These are phyloP conservation scores for Aplochiton taeniatus DNA, from an alignment of 2,797 vertebrate species.

Conservation along the genomic window DNA sequence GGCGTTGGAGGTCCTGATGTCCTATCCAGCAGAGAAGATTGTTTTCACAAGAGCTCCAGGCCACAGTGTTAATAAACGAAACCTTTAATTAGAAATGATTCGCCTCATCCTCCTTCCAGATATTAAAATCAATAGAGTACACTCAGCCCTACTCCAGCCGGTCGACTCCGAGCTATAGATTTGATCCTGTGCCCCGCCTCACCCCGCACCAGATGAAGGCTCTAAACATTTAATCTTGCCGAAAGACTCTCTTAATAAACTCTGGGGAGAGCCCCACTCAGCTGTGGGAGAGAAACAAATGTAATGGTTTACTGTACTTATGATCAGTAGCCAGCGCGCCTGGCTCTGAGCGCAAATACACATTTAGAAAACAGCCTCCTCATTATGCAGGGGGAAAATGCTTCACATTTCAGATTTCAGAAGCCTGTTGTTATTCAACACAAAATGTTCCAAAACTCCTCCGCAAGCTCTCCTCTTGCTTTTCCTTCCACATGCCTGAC, in stretches of 20 bases:
- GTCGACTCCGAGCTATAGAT: constrained; percentile 30
- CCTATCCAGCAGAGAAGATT: no score
- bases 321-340: constrained; percentile 38
- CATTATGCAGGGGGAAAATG: constrained; percentile 49
- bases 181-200: constrained; percentile 18
- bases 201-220: constrained; percentile 27
- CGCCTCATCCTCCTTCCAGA: constrained; percentile 20
- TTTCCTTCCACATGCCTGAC: no score
- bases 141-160: constrained; percentile 20
- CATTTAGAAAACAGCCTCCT: constrained; percentile 48
- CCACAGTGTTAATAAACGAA: constrained; percentile 45
- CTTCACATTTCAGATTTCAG: constrained; percentile 27
- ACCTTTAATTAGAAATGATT: constrained; percentile 44
- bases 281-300: constrained; percentile 47
- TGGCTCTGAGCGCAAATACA: constrained; percentile 48
- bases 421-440: constrained; percentile 14
- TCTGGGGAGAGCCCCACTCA: constrained; percentile 31
- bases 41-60: constrained; percentile 32
- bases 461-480: no score
- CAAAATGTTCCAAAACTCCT: constrained; percentile 5
- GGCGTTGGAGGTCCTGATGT: no score
- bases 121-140: constrained; percentile 35
- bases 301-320: constrained; percentile 40
- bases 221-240: constrained; percentile 57
- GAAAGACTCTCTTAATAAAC: constrained; percentile 51